These are phyloP conservation scores for Falco novaeseelandiae DNA, from an alignment of 2,797 vertebrate species.

Conservation along the genomic window DNA sequence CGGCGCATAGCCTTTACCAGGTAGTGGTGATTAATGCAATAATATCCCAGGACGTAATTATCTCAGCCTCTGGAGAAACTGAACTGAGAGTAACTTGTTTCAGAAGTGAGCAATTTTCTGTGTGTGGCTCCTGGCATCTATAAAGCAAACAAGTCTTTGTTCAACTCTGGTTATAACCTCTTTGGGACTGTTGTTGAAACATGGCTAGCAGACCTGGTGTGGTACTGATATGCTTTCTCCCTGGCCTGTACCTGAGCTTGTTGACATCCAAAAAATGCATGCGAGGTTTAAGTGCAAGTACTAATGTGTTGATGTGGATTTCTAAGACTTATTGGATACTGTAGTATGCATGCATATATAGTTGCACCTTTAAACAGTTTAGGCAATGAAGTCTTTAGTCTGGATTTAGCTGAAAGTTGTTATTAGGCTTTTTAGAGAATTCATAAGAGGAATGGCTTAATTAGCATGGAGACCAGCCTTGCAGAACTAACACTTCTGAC, in stretches of 20 bases:
- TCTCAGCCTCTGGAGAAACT: neutral
- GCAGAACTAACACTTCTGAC: neutral
- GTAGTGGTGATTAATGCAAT: neutral
- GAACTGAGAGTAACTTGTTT: slow-evolving; percentile 33
- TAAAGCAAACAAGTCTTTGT: slow-evolving; percentile 31
- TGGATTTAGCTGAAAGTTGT: neutral
- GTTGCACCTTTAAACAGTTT: neutral
- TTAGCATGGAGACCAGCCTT: neutral
- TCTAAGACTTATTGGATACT: neutral
- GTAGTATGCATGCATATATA: neutral
- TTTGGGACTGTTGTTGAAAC: slow-evolving; percentile 1
- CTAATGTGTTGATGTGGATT: neutral
- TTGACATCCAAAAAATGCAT: neutral
- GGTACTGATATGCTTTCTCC: neutral
- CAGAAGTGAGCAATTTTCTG: slow-evolving; percentile 7
- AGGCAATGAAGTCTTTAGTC: neutral
- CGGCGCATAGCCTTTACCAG: neutral
- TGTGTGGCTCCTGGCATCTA: slow-evolving; percentile 28
- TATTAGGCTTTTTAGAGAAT: neutral
- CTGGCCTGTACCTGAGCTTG: neutral
- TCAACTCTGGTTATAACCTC: neutral
- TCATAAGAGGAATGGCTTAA: neutral
- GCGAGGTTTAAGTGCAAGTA: neutral
- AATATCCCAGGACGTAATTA: neutral
- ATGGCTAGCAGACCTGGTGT: neutral